A percentile compares a stretch with the other conserved stretches of the same genome.
phyloP scores from a whole-genome alignment of 2,113 vertebrate genomes.

The Sturnus vulgaris region DNA sequence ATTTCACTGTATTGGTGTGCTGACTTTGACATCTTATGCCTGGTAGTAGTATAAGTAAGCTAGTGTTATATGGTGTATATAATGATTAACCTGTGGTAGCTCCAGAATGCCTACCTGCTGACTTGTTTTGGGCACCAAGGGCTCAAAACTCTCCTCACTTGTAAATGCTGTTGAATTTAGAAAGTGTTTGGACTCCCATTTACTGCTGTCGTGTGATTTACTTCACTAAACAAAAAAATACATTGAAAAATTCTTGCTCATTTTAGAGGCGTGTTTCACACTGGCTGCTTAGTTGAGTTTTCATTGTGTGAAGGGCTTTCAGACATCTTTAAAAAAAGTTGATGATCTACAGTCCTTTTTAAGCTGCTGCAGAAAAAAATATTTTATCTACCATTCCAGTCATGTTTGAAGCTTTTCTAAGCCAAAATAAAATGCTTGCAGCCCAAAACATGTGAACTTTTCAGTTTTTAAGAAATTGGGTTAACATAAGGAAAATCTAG shows the following conservation, averaged over 20 bases:
- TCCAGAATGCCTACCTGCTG: background rate
- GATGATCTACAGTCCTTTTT: background rate
- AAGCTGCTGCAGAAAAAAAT: background rate
- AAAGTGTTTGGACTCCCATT: background rate
- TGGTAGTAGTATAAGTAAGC: background rate
- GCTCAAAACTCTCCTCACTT: background rate
- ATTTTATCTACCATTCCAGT: background rate
- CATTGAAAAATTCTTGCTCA: background rate
- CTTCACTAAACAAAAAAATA: background rate
- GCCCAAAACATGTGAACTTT: background rate
- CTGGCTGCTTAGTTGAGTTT: background rate
- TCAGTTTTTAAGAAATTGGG: rapidly evolving
- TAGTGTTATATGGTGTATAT: background rate
- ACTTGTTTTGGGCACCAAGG: background rate
- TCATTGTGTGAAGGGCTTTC: background rate
- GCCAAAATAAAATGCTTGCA: background rate
- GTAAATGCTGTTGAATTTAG: background rate
- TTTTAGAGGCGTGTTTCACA: background rate
- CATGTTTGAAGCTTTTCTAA: background rate
- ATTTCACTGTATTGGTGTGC: background rate
- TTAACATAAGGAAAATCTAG: background rate
- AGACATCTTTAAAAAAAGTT: background rate
- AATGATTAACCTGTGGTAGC: constrained; percentile 47
- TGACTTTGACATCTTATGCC: background rate
- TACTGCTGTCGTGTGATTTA: background rate